Evolutionary conservation across 2,797 vertebrate species (phyloP).

Genomic region (Loris lydekkerianus): DNA sequence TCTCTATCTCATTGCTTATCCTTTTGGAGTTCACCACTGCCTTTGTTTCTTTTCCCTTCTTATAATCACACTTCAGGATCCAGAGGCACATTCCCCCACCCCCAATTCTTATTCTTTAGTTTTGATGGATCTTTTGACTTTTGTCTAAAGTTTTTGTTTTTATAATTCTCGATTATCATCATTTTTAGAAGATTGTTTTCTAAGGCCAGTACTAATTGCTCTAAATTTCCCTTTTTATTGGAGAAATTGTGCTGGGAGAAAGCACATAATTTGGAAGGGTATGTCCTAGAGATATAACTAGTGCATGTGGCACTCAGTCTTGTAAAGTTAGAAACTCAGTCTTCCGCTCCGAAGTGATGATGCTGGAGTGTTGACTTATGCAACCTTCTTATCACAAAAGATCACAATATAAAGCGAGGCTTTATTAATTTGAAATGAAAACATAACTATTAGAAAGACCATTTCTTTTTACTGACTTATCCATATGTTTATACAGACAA

Average conservation of each 20-base stretch:
- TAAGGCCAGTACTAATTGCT: background rate
- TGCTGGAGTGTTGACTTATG: conserved; percentile 21
- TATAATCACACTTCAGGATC: conserved; percentile 20
- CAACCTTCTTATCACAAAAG: conserved; percentile 30
- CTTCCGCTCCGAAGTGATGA: conserved; percentile 26
- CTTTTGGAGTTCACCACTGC: conserved; percentile 35
- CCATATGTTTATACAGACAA: background rate
- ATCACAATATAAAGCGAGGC: background rate
- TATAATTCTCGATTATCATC: conserved; percentile 5
- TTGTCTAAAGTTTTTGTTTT: conserved; percentile 42
- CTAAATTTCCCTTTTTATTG: background rate
- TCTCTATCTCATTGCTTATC: conserved; percentile 18
- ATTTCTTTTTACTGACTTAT: conserved; percentile 26
- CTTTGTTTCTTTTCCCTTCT: conserved; percentile 60
- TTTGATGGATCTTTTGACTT: conserved; percentile 9
- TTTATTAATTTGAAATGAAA: conserved; percentile 58
- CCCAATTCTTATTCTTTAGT: conserved; percentile 29
- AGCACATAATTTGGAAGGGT: background rate
- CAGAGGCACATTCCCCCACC: background rate
- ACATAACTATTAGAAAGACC: conserved; percentile 1
- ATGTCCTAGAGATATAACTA: conserved; percentile 2
- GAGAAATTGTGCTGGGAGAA: background rate
- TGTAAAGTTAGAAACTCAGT: conserved; percentile 52
- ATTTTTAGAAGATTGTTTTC: background rate
- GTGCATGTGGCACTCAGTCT: background rate